Conservation (phyloP, 2,888 invertebrate species). For the Azorinus chamasolen region DNA sequence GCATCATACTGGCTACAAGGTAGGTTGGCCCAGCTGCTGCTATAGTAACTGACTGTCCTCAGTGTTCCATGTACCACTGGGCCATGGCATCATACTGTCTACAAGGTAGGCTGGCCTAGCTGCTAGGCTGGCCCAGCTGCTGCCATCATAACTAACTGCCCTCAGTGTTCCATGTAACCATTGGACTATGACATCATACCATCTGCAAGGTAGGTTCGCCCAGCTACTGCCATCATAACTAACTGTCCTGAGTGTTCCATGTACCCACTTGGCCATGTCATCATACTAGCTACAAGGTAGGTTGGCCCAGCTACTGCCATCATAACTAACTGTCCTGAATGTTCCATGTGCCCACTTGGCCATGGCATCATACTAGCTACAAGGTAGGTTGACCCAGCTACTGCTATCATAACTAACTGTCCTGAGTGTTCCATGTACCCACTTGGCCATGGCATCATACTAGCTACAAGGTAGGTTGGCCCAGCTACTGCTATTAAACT, state of each 20-base stretch:
- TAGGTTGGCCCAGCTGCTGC: constrained; percentile 46
- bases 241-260: constrained; percentile 64
- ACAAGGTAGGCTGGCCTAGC: constrained; percentile 51
- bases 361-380: no score
- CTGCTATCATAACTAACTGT: no score
- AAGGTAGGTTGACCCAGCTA: no score
- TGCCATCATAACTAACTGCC: constrained; percentile 67
- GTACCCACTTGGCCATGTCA: no score
- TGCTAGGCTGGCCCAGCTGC: constrained; percentile 30
- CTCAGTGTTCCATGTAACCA: constrained; percentile 61
- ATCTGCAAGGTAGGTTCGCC: constrained; percentile 60
- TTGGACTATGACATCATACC: constrained; percentile 61
- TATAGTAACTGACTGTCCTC: constrained; percentile 68
- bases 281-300: no score
- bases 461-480: no score
- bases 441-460: no score
- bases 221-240: constrained; percentile 55
- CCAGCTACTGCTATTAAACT: no score
- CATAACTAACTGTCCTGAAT: no score
- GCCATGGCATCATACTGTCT: constrained; percentile 60
- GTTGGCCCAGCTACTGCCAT: no score
- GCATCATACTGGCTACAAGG: constrained; percentile 63
- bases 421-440: no score
- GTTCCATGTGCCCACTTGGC: no score
- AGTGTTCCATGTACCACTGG: constrained; percentile 62